Percentiles rank a stretch among this genome's conserved stretches.
These are phyloP conservation scores for Ormyrus nitidulus DNA, from an alignment of 2,888 invertebrate genomes.

Conservation along the genomic window DNA sequence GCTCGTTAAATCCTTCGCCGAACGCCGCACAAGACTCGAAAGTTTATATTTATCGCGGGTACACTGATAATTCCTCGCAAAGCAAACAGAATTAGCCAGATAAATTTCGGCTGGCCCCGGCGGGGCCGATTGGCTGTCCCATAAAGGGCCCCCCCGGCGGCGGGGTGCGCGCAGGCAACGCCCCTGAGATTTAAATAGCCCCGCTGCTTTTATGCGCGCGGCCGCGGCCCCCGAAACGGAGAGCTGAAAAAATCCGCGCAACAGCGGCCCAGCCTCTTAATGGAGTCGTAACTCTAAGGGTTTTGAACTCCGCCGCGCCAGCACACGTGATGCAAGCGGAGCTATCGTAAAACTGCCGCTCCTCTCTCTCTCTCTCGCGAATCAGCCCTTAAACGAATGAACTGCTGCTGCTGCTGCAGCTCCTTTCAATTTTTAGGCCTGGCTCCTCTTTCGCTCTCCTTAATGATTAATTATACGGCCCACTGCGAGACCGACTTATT, in stretches of 20 bases:
- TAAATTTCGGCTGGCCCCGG: background rate
- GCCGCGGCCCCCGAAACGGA: constrained; percentile 60
- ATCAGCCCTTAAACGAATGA: constrained; percentile 39
- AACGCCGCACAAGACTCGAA: no score
- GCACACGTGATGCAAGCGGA: constrained; percentile 37
- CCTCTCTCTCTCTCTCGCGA: constrained; percentile 27
- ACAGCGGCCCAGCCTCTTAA: constrained; percentile 65
- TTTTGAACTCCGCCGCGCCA: constrained; percentile 47
- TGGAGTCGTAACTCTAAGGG: constrained; percentile 71
- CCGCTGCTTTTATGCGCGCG: constrained; percentile 68
- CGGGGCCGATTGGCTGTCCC: constrained; percentile 4
- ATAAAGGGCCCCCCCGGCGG: background rate
- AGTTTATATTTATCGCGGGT: background rate
- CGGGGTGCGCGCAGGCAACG: constrained; percentile 57
- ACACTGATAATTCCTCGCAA: background rate
- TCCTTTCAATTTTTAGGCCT: constrained; percentile 17
- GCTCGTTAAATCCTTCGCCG: no score
- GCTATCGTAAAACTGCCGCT: constrained; percentile 24
- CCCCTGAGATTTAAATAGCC: constrained; percentile 71
- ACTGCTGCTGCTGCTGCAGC: no score
- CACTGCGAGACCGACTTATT: constrained; percentile 29
- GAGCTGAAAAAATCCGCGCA: constrained; percentile 66
- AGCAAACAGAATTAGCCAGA: constrained; percentile 6
- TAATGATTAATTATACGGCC: constrained; percentile 25
- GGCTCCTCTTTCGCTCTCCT: constrained; percentile 5